phyloP scores from a whole-genome alignment of 1,140 invertebrate genomes.

The Heterodera carotae region DNA sequence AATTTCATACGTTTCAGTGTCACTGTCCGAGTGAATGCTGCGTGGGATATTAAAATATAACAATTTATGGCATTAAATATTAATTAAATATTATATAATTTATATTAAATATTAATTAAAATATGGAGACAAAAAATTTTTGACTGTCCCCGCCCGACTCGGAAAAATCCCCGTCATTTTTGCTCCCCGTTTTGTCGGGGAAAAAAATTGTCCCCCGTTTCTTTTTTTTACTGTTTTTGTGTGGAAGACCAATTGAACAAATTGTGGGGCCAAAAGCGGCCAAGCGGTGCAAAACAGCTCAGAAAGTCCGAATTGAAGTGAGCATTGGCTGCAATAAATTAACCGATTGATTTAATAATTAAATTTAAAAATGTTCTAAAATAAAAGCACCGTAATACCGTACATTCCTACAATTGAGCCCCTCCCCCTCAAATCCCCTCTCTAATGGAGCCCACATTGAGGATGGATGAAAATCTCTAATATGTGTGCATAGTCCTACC shows the following conservation, averaged over 20 bases:
- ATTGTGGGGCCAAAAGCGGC: constrained; percentile 1
- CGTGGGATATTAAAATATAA: not conserved
- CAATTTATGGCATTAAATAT: not conserved
- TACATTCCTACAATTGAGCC: too few species aligned
- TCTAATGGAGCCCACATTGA: too few species aligned
- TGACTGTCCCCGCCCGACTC: too few species aligned
- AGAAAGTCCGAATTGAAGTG: constrained; percentile 8
- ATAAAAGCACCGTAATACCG: too few species aligned
- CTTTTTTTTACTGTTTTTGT: not conserved
- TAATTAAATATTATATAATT: not conserved
- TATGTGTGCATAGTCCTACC: too few species aligned
- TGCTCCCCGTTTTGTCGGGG: too few species aligned
- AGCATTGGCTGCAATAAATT: not conserved
- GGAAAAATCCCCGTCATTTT: too few species aligned
- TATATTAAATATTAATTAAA: not conserved
- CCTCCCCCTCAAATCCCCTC: too few species aligned
- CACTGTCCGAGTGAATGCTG: constrained; percentile 13
- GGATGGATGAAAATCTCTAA: too few species aligned
- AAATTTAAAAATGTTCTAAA: not conserved
- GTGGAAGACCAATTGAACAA: constrained; percentile 2
- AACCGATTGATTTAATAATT: not conserved
- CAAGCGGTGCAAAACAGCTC: constrained; percentile 2
- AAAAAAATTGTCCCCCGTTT: too few species aligned
- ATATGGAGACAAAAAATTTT: too few species aligned
- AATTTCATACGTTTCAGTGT: constrained; percentile 26